Evolutionary conservation across 2,113 vertebrate species (phyloP).

Genomic region (Caloenas nicobarica): DNA sequence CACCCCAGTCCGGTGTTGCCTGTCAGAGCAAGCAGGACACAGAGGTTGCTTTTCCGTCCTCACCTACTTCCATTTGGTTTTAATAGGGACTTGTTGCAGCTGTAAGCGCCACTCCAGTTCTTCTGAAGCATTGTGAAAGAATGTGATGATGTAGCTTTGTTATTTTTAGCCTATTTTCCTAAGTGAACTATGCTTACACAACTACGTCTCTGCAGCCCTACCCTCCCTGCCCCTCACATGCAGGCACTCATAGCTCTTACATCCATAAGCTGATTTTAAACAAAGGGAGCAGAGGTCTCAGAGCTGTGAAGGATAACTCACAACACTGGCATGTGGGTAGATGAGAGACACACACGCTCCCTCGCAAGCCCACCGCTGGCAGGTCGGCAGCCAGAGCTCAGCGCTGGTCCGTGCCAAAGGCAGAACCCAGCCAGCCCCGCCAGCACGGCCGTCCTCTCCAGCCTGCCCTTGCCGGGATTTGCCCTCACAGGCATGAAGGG

Average conservation of each 20-base stretch:
- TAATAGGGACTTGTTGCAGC: not conserved
- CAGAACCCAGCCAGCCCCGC: not conserved
- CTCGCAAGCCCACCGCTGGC: rapidly evolving
- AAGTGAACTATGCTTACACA: slow-evolving; percentile 54
- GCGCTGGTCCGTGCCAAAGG: rapidly evolving
- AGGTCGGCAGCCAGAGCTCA: not conserved
- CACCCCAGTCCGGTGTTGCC: too few species aligned
- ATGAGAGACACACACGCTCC: rapidly evolving
- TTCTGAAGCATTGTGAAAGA: slow-evolving; percentile 43
- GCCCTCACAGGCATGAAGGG: not conserved
- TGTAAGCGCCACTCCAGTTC: not conserved
- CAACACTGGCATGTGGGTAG: not conserved
- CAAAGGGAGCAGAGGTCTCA: not conserved
- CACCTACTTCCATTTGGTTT: slow-evolving; percentile 13
- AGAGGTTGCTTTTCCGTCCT: not conserved
- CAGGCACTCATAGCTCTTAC: not conserved
- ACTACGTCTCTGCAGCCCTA: not conserved
- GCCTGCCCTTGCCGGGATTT: not conserved
- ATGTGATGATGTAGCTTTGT: slow-evolving; percentile 61
- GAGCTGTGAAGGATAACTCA: not conserved
- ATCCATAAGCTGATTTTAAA: not conserved
- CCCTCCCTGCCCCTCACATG: not conserved
- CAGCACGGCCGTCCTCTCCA: rapidly evolving
- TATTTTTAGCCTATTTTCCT: slow-evolving; percentile 58
- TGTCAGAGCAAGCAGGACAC: not conserved